Evolutionary conservation across 2,797 vertebrate genomes (phyloP).

Genomic region (Chelon labrosus): DNA sequence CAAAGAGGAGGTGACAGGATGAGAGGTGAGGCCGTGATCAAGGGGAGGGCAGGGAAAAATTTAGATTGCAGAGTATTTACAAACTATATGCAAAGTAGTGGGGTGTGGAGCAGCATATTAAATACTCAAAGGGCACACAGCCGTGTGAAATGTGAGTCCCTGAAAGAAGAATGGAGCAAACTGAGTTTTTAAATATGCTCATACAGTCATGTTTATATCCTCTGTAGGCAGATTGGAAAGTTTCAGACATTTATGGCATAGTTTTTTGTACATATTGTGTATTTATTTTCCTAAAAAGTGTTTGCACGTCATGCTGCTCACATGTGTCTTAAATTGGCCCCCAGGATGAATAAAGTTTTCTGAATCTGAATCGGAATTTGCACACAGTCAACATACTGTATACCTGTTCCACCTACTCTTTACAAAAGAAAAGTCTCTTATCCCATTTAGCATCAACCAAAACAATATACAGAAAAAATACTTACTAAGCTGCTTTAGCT

Average conservation of each 20-base stretch:
- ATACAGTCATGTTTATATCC: no score
- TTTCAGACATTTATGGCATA: no score
- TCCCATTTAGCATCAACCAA: background rate
- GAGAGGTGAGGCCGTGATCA: conserved; percentile 39
- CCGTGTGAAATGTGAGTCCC: background rate
- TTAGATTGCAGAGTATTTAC: conserved; percentile 15
- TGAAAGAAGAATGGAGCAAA: background rate
- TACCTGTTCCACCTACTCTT: background rate
- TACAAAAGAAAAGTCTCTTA: background rate
- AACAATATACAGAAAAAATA: no score
- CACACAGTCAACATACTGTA: background rate
- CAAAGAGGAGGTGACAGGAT: conserved; percentile 65
- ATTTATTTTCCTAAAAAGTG: no score
- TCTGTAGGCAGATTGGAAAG: no score
- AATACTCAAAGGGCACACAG: conserved; percentile 2
- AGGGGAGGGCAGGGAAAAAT: conserved; percentile 8
- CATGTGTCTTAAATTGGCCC: no score
- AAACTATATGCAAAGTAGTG: conserved; percentile 34
- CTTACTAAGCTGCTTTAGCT: no score
- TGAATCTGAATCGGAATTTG: background rate
- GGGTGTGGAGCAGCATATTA: conserved; percentile 12
- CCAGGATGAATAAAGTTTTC: no score
- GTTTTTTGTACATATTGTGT: no score
- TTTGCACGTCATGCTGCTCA: no score
- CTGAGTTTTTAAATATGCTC: background rate